Base-by-base conservation (phyloP, 2,888 invertebrate species). In the Ceramica pisi region DNA sequence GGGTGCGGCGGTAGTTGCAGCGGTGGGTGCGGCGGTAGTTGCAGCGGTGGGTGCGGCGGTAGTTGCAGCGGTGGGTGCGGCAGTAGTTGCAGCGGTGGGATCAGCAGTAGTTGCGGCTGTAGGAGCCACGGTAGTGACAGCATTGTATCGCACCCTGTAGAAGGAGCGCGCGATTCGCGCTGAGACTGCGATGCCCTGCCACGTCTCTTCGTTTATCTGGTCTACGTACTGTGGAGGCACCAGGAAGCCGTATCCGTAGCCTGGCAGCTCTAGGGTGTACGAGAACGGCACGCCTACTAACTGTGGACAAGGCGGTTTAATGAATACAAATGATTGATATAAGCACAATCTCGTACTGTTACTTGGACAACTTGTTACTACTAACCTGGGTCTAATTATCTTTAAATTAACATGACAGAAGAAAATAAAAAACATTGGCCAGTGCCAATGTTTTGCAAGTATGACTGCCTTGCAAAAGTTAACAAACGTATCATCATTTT, bases 181-280 rank as follows among this genome's bases (percentile, higher is more conserved):
- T 0, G 90, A 83, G n/a, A 75, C 87, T 0, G 89, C 91, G 26
- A 93, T 89, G 0, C 93, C 93, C 0, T 80, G 74, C 93, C 93
- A 94, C 1, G 93, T 93, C 82, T 94, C 93, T 26, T 73, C 71
- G 69, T 92, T 92, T 72, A 93, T 92, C 46, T 93, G 92, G 21
- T 88, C 82, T 57, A 92, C 87, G 78, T 80, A 93, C 5, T 74
- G 64, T 0, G 91, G 90, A 0, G 92, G 92, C 8, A 93, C 92
- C 8, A 60, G 50, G 85, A 93, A 93, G 10, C 46, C 71, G 53
- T 84, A 82, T 0, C 85, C 84, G 48, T 90, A 90, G 4, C 89
- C 92, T 0, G 92, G 93, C 55, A 93, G 85, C 80, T 93, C 93
- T 78, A 93, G 80, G 0, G 92, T 93, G 72, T 89, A 92, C 0